Percentiles rank a stretch among this genome's conserved stretches.
These are phyloP conservation scores for Syngnathoides biaculeatus DNA, from an alignment of 2,113 vertebrate genomes.

Conservation along the genomic window DNA sequence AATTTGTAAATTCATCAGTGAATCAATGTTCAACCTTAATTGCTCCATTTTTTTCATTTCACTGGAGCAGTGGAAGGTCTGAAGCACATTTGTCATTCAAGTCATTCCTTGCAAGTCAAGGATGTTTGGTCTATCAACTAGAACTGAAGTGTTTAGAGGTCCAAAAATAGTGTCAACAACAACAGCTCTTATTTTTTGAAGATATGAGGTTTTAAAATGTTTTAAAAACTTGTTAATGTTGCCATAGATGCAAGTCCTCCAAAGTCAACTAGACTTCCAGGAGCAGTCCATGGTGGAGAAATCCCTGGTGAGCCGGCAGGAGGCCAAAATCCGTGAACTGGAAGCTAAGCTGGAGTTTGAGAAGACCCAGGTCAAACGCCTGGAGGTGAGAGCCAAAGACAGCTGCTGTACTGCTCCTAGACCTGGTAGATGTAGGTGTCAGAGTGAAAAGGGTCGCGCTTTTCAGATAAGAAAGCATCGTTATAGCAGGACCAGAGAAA, in stretches of 20 bases:
- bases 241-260: constrained; percentile 85
- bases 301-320: constrained; percentile 90
- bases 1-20: too few species aligned
- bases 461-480: not conserved
- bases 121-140: too few species aligned
- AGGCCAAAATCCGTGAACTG: constrained; percentile 92
- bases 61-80: too few species aligned
- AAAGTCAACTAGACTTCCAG: constrained; percentile 94
- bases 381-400: constrained; percentile 79
- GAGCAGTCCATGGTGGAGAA: constrained; percentile 99
- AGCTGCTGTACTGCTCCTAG: not conserved
- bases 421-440: not conserved
- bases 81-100: too few species aligned
- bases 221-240: constrained; percentile 2
- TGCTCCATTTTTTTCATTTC: too few species aligned
- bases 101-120: too few species aligned
- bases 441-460: not conserved
- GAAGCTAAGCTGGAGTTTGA: constrained; percentile 96
- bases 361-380: constrained; percentile 92
- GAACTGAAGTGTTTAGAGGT: too few species aligned
- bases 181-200: too few species aligned
- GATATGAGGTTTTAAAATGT: too few species aligned
- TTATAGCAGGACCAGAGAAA: constrained; percentile 1
- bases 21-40: too few species aligned
- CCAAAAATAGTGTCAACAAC: too few species aligned